phyloP scores from a whole-genome alignment of 2,888 invertebrate species.

The Colostygia pectinataria region DNA sequence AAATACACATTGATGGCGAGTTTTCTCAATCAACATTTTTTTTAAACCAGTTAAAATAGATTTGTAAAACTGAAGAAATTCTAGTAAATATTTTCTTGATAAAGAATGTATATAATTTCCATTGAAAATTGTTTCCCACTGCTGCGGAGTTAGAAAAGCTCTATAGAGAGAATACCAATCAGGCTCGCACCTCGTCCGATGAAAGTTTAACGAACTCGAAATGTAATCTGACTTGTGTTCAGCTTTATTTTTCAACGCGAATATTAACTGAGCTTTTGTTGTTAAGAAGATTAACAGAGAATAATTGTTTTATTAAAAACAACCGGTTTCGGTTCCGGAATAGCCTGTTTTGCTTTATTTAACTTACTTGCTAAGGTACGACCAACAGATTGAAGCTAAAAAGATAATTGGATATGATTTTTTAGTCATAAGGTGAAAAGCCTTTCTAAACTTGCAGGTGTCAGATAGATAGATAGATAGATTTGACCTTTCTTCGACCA shows the following conservation, averaged over 20 bases:
- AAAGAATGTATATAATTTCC: constrained; percentile 29
- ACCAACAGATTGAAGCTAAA: too few relatives aligned
- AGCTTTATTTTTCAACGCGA: constrained; percentile 45
- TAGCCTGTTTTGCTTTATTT: too few relatives aligned
- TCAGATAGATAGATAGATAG: too few relatives aligned
- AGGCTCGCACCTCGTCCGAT: constrained; percentile 47
- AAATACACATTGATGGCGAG: too few relatives aligned
- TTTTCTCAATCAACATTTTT: background rate
- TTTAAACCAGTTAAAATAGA: background rate
- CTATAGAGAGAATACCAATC: constrained; percentile 54
- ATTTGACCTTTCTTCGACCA: too few relatives aligned
- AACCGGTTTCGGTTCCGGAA: background rate
- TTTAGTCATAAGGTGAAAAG: too few relatives aligned
- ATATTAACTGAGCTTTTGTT: constrained; percentile 25
- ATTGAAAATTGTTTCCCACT: constrained; percentile 28
- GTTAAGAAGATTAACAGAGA: too few relatives aligned
- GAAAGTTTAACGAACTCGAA: constrained; percentile 69
- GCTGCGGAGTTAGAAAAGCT: constrained; percentile 38
- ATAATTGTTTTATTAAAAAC: background rate
- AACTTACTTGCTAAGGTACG: too few relatives aligned
- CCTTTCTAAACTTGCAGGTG: too few relatives aligned
- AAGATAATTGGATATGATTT: too few relatives aligned
- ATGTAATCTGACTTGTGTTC: constrained; percentile 63
- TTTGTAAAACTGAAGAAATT: background rate
- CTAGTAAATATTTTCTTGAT: constrained; percentile 10